These are phyloP conservation scores for Pogonocichla stellata DNA, from an alignment of 2,113 vertebrate genomes.

Conservation along the genomic window DNA sequence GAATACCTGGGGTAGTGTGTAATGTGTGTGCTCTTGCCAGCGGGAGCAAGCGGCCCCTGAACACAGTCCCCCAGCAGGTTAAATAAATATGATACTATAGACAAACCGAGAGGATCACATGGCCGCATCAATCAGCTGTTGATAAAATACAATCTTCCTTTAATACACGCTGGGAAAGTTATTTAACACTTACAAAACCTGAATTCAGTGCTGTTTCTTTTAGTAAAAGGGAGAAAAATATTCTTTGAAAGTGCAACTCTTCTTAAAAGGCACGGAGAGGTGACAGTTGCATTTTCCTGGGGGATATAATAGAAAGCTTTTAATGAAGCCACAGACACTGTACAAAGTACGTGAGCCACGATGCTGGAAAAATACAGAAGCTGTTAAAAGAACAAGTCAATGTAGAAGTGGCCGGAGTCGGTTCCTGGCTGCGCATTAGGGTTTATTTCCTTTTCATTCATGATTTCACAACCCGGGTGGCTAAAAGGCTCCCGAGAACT, in stretches of 20 bases:
- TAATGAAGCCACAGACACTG: conserved; percentile 20
- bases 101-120: conserved; percentile 88
- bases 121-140: conserved; percentile 87
- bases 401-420: conserved; percentile 3
- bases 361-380: neutral
- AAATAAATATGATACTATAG: conserved; percentile 97
- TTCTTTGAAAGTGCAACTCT: conserved; percentile 76
- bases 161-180: conserved; percentile 84
- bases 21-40: conserved; percentile 91
- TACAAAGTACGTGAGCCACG: neutral
- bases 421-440: conserved; percentile 8
- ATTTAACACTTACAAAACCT: conserved; percentile 82
- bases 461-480: neutral
- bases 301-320: conserved; percentile 32
- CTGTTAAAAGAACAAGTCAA: conserved; percentile 43
- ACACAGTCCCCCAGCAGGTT: conserved; percentile 92
- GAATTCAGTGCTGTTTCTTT: conserved; percentile 62
- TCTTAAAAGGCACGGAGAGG: conserved; percentile 55
- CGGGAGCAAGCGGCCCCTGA: conserved; percentile 84
- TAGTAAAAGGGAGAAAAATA: conserved; percentile 44
- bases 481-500: neutral
- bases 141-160: conserved; percentile 85
- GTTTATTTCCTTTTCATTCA: conserved; percentile 44
- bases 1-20: conserved; percentile 90
- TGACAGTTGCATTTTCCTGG: conserved; percentile 21